Base-by-base conservation (phyloP, 1,140 invertebrate genomes). In the Rhizoglyphus robini region DNA sequence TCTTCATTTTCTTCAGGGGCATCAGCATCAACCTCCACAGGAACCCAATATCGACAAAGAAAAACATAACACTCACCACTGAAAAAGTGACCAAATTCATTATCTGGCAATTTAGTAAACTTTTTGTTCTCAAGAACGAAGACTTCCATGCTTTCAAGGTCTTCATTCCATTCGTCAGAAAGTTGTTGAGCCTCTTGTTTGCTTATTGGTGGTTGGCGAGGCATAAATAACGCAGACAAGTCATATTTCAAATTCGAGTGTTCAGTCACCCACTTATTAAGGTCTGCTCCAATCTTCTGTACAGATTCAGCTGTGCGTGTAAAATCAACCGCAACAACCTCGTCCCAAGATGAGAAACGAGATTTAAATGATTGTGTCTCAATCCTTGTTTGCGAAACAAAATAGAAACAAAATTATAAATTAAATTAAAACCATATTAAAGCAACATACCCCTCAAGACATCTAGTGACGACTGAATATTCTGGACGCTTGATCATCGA, bases 241-340 rank as follows among this genome's bases (percentile, higher is more conserved):
- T 99, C 95, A 47, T 80, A 84, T 79, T 88, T 89, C 0, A 88
- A 90, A 77, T 92, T 88, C 1, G 58, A 60, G 77, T 94, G 90
- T 70, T 88, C 82, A 68, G 83, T 84, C 0, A 90, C 90, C 90
- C 90, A 95, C 76, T 88, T 88, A 32, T 87, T 90, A 30, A 98
- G 81, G 79, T 99, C 93, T 5, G 91, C 94, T 15, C 96, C 96
- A 63, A 95, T 94, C 73, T 91, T 85, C 31, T 87, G 86, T 0
- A 99, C 95, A 1, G 94, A 97, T 75, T 96, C 93, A 0, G 95
- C 93, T 1, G 96, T 98, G 69, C 96, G 82, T 13, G 96, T 99
- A 74, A 96, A 99, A 79, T 99, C 96, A 4, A 99, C 95, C 1
- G 94, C 92, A 69, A 99, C 93, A 0, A 99, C 92, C 79, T 99